These are phyloP conservation scores for Galeopsomyia nigrocyanea DNA, from an alignment of 2,888 invertebrate genomes.

Conservation along the genomic window DNA sequence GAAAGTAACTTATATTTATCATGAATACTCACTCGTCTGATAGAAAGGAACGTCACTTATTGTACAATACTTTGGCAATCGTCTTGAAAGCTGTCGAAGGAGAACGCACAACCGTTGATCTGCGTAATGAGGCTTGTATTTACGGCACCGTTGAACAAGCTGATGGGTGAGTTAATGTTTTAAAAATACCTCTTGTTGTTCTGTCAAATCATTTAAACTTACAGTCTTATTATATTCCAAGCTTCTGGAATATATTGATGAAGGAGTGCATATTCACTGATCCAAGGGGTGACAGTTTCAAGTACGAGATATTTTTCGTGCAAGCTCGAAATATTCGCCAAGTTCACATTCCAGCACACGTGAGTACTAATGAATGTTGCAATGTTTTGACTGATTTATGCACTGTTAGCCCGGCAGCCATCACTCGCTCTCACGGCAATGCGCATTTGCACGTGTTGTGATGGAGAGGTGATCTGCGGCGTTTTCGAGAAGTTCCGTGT, in stretches of 20 bases:
- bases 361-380: slow-evolving; percentile 52
- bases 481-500: too few relatives aligned
- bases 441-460: too few relatives aligned
- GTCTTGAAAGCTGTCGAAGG: slow-evolving; percentile 75
- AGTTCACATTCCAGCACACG: slow-evolving; percentile 75
- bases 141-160: slow-evolving; percentile 74
- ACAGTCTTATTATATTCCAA: slow-evolving; percentile 60
- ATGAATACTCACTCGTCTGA: slow-evolving; percentile 28
- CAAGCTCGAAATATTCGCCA: slow-evolving; percentile 77
- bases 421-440: too few relatives aligned
- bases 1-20: neutral
- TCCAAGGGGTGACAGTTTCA: slow-evolving; percentile 73
- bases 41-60: slow-evolving; percentile 59
- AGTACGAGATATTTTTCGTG: slow-evolving; percentile 76
- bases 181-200: neutral
- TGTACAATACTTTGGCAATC: slow-evolving; percentile 75
- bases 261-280: slow-evolving; percentile 76
- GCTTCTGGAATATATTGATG: slow-evolving; percentile 79
- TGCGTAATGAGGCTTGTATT: slow-evolving; percentile 77
- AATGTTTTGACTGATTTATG: too few relatives aligned
- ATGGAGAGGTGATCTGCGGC: too few relatives aligned
- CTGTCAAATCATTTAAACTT: neutral
- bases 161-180: slow-evolving; percentile 73
- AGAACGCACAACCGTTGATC: slow-evolving; percentile 75
- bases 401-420: too few relatives aligned